Evolutionary conservation across 1,140 invertebrate genomes (phyloP), one percentile per base, ranked within the genome.

Genomic region (Aphelinus atriplicis): DNA sequence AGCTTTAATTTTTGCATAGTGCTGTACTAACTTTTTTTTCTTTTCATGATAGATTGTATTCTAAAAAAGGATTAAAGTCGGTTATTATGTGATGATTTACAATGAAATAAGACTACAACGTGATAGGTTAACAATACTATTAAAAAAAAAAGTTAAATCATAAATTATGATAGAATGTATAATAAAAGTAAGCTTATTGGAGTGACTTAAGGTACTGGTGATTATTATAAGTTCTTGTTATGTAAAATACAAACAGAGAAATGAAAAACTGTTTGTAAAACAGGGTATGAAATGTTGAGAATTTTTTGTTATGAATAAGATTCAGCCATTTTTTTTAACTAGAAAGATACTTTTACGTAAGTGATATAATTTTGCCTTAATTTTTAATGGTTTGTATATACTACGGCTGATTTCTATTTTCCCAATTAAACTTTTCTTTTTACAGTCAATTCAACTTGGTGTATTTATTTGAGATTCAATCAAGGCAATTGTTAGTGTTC

Each of bases 401-500:
- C 77, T 64, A 82, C 80, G 80, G 78, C n/a, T 70, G 42, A 51
- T 50, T 50, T 72, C 43, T 4, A 68, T 65, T 66, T 75, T 80
- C 63, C 78, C 78, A 71, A 85, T 84, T 85, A 85, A 85, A 85
- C 77, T 64, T 76, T 57, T 75, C 58, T 81, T 82, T 47, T 77
- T 83, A 76, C 79, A 82, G 81, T 68, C 63, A 77, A 80, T 76
- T 79, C 78, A 81, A 77, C 77, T 84, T 73, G 81, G 84, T 85
- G 84, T 76, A 83, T 84, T 85, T 83, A 82, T 82, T 82, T 78
- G 78, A 68, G 78, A 79, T 73, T 73, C 5, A n/a, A 71, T 73
- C 43, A 61, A 68, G 64, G 65, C 72, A 65, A 10, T 69, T 77
- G 53, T 26, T 47, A 26, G 55, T 60, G 53, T 63, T 55, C 63